These are phyloP conservation scores for Myathropa florea DNA, from an alignment of 2,888 invertebrate genomes.

Conservation along the genomic window DNA sequence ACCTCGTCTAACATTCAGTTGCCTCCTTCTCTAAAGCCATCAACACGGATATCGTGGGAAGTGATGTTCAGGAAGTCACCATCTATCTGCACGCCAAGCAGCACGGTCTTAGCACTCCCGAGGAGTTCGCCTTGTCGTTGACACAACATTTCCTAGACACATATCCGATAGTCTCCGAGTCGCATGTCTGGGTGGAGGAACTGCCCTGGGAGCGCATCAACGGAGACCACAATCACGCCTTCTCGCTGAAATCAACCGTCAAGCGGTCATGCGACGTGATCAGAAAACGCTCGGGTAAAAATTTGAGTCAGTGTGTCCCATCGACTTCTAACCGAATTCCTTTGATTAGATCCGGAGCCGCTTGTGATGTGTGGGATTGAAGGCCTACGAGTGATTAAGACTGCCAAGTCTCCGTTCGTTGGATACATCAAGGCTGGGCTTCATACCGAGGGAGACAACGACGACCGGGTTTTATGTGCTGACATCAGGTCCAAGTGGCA, in stretches of 20 bases:
- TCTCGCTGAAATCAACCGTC: constrained; percentile 53
- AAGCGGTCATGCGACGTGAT: constrained; percentile 71
- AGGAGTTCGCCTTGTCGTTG: constrained; percentile 71
- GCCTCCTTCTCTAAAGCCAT: constrained; percentile 38
- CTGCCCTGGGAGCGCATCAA: constrained; percentile 69
- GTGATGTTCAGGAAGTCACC: constrained; percentile 72
- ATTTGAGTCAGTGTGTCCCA: background rate
- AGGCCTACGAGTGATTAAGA: constrained; percentile 70
- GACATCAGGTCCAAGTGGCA: constrained; percentile 71
- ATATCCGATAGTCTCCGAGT: constrained; percentile 65
- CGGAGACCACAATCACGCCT: constrained; percentile 71
- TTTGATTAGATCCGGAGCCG: constrained; percentile 39
- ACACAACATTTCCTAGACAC: constrained; percentile 70
- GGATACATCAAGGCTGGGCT: constrained; percentile 71
- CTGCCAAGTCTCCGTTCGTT: constrained; percentile 71
- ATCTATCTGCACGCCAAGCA: constrained; percentile 70
- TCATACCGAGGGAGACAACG: constrained; percentile 72
- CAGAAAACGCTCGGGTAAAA: constrained; percentile 60
- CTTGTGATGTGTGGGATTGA: constrained; percentile 68
- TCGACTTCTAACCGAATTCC: background rate
- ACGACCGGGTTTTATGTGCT: constrained; percentile 70
- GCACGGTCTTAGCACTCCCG: constrained; percentile 67
- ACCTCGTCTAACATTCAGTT: background rate
- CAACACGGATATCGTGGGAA: constrained; percentile 72
- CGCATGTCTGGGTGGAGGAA: constrained; percentile 70